Evolutionary conservation across 2,888 invertebrate genomes (phyloP).

Genomic region (Cryptus viduatorius): DNA sequence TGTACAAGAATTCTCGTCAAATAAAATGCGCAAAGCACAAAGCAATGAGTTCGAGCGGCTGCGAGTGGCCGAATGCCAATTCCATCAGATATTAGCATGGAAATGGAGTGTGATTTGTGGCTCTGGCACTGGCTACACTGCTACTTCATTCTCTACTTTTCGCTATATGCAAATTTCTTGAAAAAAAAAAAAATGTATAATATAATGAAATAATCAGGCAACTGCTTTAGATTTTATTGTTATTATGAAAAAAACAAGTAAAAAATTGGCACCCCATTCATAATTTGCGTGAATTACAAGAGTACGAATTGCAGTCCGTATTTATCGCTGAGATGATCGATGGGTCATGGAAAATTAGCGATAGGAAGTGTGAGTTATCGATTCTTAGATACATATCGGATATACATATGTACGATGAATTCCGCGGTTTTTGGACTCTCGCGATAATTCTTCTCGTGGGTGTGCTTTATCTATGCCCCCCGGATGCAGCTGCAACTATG

Average conservation of each 20-base stretch:
- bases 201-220: constrained; percentile 20
- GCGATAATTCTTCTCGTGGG: constrained; percentile 22
- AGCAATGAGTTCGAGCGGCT: constrained; percentile 60
- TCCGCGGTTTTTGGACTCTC: neutral
- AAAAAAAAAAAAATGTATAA: neutral
- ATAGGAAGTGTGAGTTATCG: neutral
- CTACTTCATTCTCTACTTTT: constrained; percentile 33
- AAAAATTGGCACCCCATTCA: too few relatives aligned
- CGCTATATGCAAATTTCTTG: constrained; percentile 16
- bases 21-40: constrained; percentile 63
- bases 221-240: neutral
- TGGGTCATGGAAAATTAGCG: neutral
- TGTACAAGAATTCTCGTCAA: constrained; percentile 32
- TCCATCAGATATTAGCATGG: constrained; percentile 82
- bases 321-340: too few relatives aligned
- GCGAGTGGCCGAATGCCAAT: constrained; percentile 80
- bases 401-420: neutral
- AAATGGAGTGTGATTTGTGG: constrained; percentile 82
- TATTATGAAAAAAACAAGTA: neutral
- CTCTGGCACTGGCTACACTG: constrained; percentile 60
- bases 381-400: neutral
- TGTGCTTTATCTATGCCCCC: constrained; percentile 49
- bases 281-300: too few relatives aligned
- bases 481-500: constrained; percentile 48
- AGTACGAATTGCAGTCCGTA: too few relatives aligned